Base-by-base conservation (phyloP, 2,888 invertebrate species). In the Acanthoscelides obtectus region DNA sequence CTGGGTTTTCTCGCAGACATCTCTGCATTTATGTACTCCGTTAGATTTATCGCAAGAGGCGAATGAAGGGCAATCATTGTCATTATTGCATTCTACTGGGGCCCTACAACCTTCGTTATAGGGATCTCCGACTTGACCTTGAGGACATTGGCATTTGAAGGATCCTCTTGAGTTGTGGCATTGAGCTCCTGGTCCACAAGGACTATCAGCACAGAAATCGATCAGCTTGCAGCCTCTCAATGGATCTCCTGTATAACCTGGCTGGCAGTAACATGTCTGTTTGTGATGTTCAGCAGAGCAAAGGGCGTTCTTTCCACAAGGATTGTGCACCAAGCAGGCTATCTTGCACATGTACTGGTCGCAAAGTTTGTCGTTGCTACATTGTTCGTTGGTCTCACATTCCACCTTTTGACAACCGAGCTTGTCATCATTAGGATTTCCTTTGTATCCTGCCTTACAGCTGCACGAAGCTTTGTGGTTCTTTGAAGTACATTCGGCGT, bases 201-300 rank as follows among this genome's bases (percentile, higher is more conserved):
- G 94, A 66, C 89, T 89, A 77, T 90, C 89, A 69, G 89, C 88
- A 81, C 96, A 96, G 84, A 92, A 94, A 85, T 96, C 93, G 70
- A 95, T 91, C 70, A 92, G 86, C 70, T 88, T 86, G 80, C 96
- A 96, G 22, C 91, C 91, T 25, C 86, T 86, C 12, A 88, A 86
- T 1, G 95, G 91, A 83, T 95, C 91, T 2, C 95, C 96, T 0
- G 94, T 94, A 80, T 90, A 95, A 0, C 96, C 96, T 17, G 96
- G 95, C 85, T 95, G 95, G 82, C 96, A 96, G 79, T 93, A 93
- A 81, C 93, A 93, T 0, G 90, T 88, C 83, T 93, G 93, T 75
- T 88, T 88, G 81, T 96, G 96, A 80, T 91, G 90, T 83, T 95
- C 94, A 0, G 95, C 93, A 0, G 94, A 93, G 82, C 96, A 96